These are phyloP conservation scores for Indri indri DNA, from an alignment of 2,113 vertebrate species.

Conservation along the genomic window DNA sequence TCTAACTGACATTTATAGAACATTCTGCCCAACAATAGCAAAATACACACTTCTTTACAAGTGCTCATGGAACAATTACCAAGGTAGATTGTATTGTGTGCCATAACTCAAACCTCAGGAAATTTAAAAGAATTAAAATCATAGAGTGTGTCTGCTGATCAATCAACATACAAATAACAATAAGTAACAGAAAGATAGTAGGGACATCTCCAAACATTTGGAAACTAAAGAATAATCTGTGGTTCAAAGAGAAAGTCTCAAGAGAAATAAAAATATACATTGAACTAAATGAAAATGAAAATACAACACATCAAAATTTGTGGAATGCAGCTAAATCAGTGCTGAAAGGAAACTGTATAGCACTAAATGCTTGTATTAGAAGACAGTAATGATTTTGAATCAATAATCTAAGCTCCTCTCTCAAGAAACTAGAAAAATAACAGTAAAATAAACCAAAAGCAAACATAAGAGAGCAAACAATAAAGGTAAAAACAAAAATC, in stretches of 20 bases:
- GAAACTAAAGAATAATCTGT: background rate
- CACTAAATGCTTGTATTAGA: background rate
- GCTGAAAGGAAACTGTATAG: background rate
- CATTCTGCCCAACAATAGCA: background rate
- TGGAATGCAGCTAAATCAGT: background rate
- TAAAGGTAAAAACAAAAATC: background rate
- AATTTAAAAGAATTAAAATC: slow-evolving; percentile 13
- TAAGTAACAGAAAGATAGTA: background rate
- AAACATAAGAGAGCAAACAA: background rate
- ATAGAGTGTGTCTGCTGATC: background rate
- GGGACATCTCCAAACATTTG: background rate
- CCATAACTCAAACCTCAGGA: background rate
- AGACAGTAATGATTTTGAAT: slow-evolving; percentile 3
- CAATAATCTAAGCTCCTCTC: background rate
- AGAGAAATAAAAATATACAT: background rate
- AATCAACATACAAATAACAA: slow-evolving; percentile 19
- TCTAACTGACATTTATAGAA: background rate
- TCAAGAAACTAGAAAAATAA: background rate
- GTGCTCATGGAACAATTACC: background rate
- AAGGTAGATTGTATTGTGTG: background rate
- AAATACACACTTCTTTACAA: background rate
- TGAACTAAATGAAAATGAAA: background rate
- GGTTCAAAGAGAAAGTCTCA: background rate
- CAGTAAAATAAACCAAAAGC: background rate
- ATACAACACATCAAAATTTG: background rate